A percentile compares a stretch with the other conserved stretches of the same genome.
Conservation (phyloP, 1,140 invertebrate genomes). For the Drosophila teissieri region DNA sequence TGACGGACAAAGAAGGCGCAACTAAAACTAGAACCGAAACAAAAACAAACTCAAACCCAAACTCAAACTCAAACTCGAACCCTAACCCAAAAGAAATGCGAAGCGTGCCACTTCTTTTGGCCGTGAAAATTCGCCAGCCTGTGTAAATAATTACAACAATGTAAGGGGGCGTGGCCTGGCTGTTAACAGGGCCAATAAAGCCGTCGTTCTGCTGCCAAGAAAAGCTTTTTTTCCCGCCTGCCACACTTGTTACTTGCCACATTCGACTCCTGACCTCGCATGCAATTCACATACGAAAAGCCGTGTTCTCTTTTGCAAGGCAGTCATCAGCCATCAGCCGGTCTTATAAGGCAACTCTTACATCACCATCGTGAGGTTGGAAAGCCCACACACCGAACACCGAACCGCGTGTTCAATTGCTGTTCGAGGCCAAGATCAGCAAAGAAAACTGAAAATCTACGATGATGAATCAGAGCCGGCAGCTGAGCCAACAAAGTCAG, state of each 20-base stretch:
- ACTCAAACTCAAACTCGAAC: constrained; percentile 2
- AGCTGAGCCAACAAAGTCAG: constrained; percentile 48
- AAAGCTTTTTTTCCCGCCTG: neutral
- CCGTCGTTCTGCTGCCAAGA: constrained; percentile 31
- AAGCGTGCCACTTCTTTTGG: constrained; percentile 59
- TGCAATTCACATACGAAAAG: constrained; percentile 41
- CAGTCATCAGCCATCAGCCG: constrained; percentile 30
- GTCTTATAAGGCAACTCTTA: constrained; percentile 55
- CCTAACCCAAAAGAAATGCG: constrained; percentile 9
- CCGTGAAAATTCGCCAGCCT: constrained; percentile 64
- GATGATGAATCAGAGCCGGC: constrained; percentile 51
- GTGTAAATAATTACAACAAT: constrained; percentile 57
- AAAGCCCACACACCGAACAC: constrained; percentile 34
- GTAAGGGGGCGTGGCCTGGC: constrained; percentile 26
- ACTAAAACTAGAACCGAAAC: constrained; percentile 1
- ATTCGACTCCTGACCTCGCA: constrained; percentile 62
- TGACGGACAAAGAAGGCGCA: constrained; percentile 38
- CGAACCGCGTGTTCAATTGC: constrained; percentile 31
- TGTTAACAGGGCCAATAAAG: constrained; percentile 68
- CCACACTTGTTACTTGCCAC: constrained; percentile 29
- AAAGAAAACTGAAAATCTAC: constrained; percentile 27
- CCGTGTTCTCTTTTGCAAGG: constrained; percentile 29
- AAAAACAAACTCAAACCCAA: constrained; percentile 6
- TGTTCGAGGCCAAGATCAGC: constrained; percentile 55
- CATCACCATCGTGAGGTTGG: constrained; percentile 54